Evolutionary conservation across 2,888 invertebrate species (phyloP).

Genomic region (Fabriciana adippe): DNA sequence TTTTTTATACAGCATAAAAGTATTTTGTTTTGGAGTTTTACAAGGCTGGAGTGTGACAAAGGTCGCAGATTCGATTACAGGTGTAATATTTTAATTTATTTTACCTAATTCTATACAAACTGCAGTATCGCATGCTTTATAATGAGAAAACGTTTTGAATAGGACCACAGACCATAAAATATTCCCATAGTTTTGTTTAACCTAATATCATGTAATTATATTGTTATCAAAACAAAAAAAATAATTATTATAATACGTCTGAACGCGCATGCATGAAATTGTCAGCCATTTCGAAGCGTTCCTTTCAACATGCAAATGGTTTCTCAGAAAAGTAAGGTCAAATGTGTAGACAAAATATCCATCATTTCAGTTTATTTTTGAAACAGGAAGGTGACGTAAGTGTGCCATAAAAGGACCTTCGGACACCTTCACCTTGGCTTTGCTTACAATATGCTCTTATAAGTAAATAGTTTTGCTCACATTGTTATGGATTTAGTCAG

Average conservation of each 20-base stretch:
- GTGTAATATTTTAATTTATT: too few species aligned
- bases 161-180: too few species aligned
- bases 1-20: too few species aligned
- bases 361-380: neutral
- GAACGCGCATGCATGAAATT: neutral
- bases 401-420: neutral
- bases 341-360: neutral
- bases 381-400: neutral
- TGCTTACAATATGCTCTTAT: neutral
- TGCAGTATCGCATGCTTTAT: too few species aligned
- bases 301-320: neutral
- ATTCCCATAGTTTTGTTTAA: too few species aligned
- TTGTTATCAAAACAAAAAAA: neutral
- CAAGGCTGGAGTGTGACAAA: too few species aligned
- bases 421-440: neutral
- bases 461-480: neutral
- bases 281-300: neutral
- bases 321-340: neutral
- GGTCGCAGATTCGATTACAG: too few species aligned
- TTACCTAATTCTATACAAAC: too few species aligned
- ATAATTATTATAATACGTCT: constrained; percentile 1
- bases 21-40: too few species aligned
- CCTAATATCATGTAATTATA: neutral
- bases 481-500: neutral
- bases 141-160: too few species aligned